Evolutionary conservation across 2,113 vertebrate species (phyloP).

Genomic region (Mesoclemmys tuberculata): DNA sequence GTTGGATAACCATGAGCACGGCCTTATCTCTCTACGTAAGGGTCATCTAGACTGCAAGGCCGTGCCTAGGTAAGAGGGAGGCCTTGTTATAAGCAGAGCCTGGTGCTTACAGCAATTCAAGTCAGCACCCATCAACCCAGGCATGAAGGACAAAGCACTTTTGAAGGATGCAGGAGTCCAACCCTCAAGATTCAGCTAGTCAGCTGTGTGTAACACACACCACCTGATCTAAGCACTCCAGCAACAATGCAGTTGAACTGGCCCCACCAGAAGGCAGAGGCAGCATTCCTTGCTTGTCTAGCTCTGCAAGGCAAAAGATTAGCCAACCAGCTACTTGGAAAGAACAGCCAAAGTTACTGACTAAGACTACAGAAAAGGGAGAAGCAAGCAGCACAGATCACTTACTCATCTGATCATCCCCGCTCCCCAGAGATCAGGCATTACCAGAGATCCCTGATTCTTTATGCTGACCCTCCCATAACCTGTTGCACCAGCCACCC

Average conservation of each 20-base stretch:
- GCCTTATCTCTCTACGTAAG: rapidly evolving
- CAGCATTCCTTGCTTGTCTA: not conserved
- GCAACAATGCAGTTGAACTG: not conserved
- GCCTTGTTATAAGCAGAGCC: not conserved
- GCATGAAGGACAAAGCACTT: not conserved
- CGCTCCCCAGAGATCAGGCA: not conserved
- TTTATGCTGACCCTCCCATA: no score
- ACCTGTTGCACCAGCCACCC: not conserved
- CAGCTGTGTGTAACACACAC: not conserved
- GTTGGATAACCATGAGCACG: not conserved
- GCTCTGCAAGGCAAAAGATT: not conserved
- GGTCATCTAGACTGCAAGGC: not conserved
- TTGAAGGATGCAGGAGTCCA: not conserved
- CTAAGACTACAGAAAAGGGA: not conserved
- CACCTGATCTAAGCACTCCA: not conserved
- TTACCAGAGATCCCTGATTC: not conserved
- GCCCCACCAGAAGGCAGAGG: not conserved
- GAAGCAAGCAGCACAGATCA: not conserved
- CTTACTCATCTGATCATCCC: not conserved
- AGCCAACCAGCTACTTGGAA: not conserved
- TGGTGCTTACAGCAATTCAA: not conserved
- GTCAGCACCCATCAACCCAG: not conserved
- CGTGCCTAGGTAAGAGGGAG: not conserved
- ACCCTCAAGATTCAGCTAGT: not conserved
- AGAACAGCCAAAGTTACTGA: not conserved